These are phyloP conservation scores for Tetragnatha montana DNA, from an alignment of 2,888 invertebrate genomes.

Conservation along the genomic window DNA sequence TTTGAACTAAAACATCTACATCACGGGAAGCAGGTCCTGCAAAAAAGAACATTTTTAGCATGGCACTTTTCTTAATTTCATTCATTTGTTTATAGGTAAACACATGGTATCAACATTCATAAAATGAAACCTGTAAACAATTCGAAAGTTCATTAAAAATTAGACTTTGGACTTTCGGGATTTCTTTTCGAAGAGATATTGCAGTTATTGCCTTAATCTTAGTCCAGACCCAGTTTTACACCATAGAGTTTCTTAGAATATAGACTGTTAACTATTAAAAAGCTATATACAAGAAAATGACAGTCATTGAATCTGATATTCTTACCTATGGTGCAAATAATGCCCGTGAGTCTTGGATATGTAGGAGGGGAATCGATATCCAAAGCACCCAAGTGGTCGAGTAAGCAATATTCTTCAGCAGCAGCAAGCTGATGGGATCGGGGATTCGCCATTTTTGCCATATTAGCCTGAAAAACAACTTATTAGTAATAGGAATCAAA, in stretches of 20 bases:
- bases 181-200: too few species aligned
- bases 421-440: slow-evolving; percentile 73
- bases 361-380: slow-evolving; percentile 88
- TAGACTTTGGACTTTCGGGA: too few species aligned
- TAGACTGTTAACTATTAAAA: neutral
- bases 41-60: neutral
- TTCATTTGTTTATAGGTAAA: neutral
- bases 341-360: slow-evolving; percentile 87
- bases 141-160: too few species aligned
- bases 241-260: neutral
- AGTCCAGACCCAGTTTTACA: too few species aligned
- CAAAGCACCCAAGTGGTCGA: slow-evolving; percentile 95
- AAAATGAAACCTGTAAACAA: too few species aligned
- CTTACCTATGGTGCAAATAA: slow-evolving; percentile 97
- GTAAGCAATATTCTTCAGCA: slow-evolving; percentile 80
- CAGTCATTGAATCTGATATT: neutral
- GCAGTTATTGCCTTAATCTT: too few species aligned
- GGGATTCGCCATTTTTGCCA: neutral
- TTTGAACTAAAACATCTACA: slow-evolving; percentile 78
- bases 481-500: neutral
- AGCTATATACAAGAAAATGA: neutral
- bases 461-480: slow-evolving; percentile 10
- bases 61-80: neutral
- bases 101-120: too few species aligned
- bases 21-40: slow-evolving; percentile 74